Evolutionary conservation across 2,888 invertebrate genomes (phyloP).

Genomic region (Lathronympha strigana): DNA sequence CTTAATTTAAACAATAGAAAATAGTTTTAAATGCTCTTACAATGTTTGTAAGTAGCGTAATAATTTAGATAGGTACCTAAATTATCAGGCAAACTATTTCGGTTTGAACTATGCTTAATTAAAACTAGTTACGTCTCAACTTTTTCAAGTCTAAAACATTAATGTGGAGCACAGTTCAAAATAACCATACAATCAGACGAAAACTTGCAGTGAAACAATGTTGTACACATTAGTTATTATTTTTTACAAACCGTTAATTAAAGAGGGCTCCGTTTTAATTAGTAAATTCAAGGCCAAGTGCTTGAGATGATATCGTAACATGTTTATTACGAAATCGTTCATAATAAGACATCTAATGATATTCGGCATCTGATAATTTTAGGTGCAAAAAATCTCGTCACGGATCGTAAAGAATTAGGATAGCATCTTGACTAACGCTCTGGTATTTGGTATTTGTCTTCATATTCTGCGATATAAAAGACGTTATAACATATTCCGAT

Average conservation of each 20-base stretch:
- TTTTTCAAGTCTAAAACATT: not conserved
- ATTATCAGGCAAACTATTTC: not conserved
- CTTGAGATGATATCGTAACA: constrained; percentile 15
- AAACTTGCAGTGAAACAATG: not conserved
- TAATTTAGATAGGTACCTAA: no score
- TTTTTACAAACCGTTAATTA: constrained; percentile 23
- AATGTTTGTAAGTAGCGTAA: not conserved
- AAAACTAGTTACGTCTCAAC: not conserved
- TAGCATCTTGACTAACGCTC: constrained; percentile 12
- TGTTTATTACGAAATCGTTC: constrained; percentile 21
- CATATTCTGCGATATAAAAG: constrained; percentile 19
- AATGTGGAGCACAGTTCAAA: not conserved
- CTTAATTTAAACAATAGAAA: not conserved
- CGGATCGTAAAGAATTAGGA: constrained; percentile 17
- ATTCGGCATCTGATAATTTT: constrained; percentile 16
- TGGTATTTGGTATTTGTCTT: not conserved
- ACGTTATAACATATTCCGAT: not conserved
- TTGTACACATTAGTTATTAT: constrained; percentile 10
- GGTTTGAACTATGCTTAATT: not conserved
- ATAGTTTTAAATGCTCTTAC: not conserved
- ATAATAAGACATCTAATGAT: constrained; percentile 23
- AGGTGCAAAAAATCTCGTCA: constrained; percentile 18
- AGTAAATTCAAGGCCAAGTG: constrained; percentile 15
- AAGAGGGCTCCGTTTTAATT: constrained; percentile 9
- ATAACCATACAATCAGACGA: constrained; percentile 4